Evolutionary conservation across 2,888 invertebrate genomes (phyloP), one percentile per base, ranked within the genome.

Genomic region (Hypercompe scribonia): DNA sequence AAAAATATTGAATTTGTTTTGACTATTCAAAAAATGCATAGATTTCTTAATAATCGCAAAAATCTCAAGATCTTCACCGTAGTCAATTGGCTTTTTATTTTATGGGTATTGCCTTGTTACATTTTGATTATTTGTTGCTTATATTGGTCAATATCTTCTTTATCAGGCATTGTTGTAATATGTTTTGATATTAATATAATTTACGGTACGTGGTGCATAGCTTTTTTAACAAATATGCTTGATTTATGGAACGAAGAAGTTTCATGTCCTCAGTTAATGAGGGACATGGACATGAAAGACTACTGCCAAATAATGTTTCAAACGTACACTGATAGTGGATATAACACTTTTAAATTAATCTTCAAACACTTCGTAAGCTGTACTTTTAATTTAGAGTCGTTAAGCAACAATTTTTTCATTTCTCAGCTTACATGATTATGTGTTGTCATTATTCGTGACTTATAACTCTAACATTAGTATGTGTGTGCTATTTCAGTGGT

Each of bases 171-270:
- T 7, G 8, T 54, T 3, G 28, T 75, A 42, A 0, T 72, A 0
- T 42, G 66, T 34, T 34, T 76, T 28, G 75, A 82, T 39, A 42
- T 46, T 33, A 77, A 80, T 50, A 0, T 70, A 24, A 33, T 80
- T 7, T 82, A 78, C 67, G 68, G 73, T 10, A 70, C 72, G 21
- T 42, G 76, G 1, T n/a, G 74, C 10, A 80, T 82, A 4, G 75
- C 67, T 4, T 61, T 80, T 31, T 8, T 82, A 21, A 73, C 68
- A 0, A 66, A 68, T 15, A 71, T 77, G 34, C 5, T 69, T 21
- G n/a, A n/a, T 33, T 50, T 73, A n/a, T 82, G 83, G 83, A 82
- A 75, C 68, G 21, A 21, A 28, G 33, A 65, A 50, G 67, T 75
- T 13, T 28, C 71, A 15, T 13, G 10, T 28, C 66, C 65, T 21